Evolutionary conservation across 2,888 invertebrate genomes (phyloP).

Genomic region (Drosophila neonasuta): DNA sequence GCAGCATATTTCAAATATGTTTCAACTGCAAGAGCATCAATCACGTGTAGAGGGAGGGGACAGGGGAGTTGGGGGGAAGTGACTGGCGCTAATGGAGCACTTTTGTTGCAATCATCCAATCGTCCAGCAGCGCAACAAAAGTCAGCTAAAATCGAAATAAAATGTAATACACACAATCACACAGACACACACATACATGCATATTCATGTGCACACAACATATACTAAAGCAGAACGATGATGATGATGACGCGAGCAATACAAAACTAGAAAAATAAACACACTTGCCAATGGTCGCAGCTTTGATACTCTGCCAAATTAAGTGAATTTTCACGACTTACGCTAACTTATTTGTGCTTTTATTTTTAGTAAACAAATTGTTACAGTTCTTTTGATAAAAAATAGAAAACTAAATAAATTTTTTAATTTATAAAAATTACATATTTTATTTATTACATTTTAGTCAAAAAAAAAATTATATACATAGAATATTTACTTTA

Average conservation of each 20-base stretch:
- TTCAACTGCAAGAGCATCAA: slow-evolving; percentile 15
- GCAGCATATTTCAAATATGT: not conserved
- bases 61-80: not conserved
- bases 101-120: slow-evolving; percentile 45
- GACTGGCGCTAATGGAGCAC: slow-evolving; percentile 46
- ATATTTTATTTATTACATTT: no score
- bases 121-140: slow-evolving; percentile 33
- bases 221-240: slow-evolving; percentile 24
- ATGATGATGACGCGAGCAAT: slow-evolving; percentile 20
- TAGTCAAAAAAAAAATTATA: no score
- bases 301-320: slow-evolving; percentile 21
- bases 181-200: slow-evolving; percentile 15
- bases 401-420: no score
- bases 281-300: not conserved
- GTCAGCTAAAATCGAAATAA: slow-evolving; percentile 51
- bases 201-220: not conserved
- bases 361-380: no score
- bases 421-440: no score
- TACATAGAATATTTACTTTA: no score
- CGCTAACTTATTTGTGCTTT: no score
- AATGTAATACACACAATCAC: slow-evolving; percentile 35
- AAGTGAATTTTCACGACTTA: not conserved
- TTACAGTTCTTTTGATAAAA: no score
- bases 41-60: not conserved
- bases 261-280: slow-evolving; percentile 31